Percentiles rank a stretch among this genome's conserved stretches.
phyloP scores from a whole-genome alignment of 2,888 invertebrate species.

The Sesia bembeciformis region DNA sequence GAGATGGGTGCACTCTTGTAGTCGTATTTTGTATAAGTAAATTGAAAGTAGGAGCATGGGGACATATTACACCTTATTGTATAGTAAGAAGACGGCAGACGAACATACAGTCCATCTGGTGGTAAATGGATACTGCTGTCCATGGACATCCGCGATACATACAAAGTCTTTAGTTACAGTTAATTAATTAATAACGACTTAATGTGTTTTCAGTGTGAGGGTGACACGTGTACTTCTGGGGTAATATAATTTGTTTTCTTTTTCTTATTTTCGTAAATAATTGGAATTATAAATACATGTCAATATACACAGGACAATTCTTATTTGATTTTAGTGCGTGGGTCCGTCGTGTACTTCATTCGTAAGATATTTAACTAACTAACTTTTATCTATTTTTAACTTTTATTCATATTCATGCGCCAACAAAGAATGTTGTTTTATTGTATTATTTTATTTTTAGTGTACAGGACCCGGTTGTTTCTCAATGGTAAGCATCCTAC shows the following conservation, averaged over 20 bases:
- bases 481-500: slow-evolving; percentile 25
- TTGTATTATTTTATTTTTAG: slow-evolving; percentile 16
- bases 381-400: background rate
- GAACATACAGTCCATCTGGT: too few relatives aligned
- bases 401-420: too few relatives aligned
- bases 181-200: slow-evolving; percentile 2
- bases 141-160: too few relatives aligned
- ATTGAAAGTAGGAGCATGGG: too few relatives aligned
- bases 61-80: too few relatives aligned
- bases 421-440: background rate
- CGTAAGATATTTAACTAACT: slow-evolving; percentile 18
- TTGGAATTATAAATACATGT: background rate
- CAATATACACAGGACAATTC: background rate
- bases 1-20: too few relatives aligned
- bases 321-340: slow-evolving; percentile 26
- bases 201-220: slow-evolving; percentile 23
- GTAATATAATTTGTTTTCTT: slow-evolving; percentile 15
- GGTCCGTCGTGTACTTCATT: slow-evolving; percentile 24
- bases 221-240: slow-evolving; percentile 34
- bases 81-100: too few relatives aligned
- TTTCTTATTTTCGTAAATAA: too few relatives aligned
- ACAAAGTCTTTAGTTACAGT: too few relatives aligned
- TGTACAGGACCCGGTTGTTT: slow-evolving; percentile 33
- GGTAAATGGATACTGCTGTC: too few relatives aligned
- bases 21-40: too few relatives aligned